A percentile compares a stretch with the other conserved stretches of the same genome.
These are phyloP conservation scores for Dendroctonus valens DNA, from an alignment of 1,140 invertebrate genomes.

Conservation along the genomic window DNA sequence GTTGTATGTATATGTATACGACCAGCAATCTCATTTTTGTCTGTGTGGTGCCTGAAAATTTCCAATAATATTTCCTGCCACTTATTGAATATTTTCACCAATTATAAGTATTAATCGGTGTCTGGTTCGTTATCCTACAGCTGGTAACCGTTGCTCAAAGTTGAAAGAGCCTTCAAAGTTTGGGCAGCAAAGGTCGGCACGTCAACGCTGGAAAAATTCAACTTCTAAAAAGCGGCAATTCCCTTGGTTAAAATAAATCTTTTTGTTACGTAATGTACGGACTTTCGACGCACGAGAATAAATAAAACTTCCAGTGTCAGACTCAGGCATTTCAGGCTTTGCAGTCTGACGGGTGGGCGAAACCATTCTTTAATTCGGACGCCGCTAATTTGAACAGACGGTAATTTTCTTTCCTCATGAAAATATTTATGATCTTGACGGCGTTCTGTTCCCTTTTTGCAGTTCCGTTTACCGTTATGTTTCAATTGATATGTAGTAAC, in stretches of 20 bases:
- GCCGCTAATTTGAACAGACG: slow-evolving; percentile 10
- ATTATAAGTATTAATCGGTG: no score
- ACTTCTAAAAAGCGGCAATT: background rate
- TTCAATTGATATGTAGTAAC: background rate
- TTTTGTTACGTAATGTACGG: background rate
- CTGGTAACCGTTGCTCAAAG: no score
- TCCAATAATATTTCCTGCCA: no score
- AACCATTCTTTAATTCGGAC: slow-evolving; percentile 11
- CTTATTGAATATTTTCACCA: no score
- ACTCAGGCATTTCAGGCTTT: slow-evolving; percentile 7
- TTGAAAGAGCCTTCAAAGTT: no score
- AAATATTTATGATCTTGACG: slow-evolving; percentile 8
- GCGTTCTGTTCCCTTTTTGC: slow-evolving; percentile 1
- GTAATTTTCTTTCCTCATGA: slow-evolving; percentile 3
- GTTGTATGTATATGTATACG: no score
- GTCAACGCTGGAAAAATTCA: no score
- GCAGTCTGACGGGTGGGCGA: background rate
- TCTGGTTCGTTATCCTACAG: no score
- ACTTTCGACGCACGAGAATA: slow-evolving; percentile 4
- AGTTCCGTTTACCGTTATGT: background rate
- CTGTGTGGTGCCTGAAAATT: no score
- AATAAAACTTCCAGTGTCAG: slow-evolving; percentile 12
- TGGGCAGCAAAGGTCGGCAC: no score
- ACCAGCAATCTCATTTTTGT: no score
- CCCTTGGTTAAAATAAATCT: background rate